Evolutionary conservation across 2,888 invertebrate species (phyloP), one percentile per base, ranked within the genome.

Genomic region (Pristionchus entomophagus): DNA sequence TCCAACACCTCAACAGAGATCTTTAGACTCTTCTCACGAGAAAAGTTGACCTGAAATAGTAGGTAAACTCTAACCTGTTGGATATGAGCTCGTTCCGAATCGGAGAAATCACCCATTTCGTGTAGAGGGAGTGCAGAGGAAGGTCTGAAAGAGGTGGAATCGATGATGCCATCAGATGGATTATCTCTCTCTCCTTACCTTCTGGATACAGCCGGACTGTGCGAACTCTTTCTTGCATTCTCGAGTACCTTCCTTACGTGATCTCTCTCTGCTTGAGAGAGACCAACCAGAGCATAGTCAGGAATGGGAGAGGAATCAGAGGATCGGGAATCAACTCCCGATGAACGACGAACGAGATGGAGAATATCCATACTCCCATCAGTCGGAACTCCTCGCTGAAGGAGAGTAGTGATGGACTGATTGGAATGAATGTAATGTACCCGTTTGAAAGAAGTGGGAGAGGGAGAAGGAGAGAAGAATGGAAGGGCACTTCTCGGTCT

Each of bases 61-160:
- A 38, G 5, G 17, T 12, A 29, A 62, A 3, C 12, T 22, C 10
- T 32, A 4, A 69, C 69, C 53, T 91, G 69, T 35, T 84, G 90
- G 73, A 92, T 92, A 85, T 92, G 92, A 65, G 89, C 89, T n/a
- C 89, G 87, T 80, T 92, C 92, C 1, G 86, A 85, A 26, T 91
- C 91, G 26, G 90, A 88, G 14, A 92, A 86, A 26, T 88, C 86
- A 17, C 88, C 90, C 53, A 92, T 86, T 85, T 91, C 92, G 17
- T 91, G 90, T 3, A 91, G 85, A 56, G 89, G 89, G 45, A 91
- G 87, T 32, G 91, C 90, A 10, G 91, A 91, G 3, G 92, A 92
- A 41, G 90, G 88, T 86, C 92, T 91, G 86, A 80, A 91, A 88
- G 17, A 17, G 62, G 32, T 29, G 29, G 45, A 10, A 6, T 17